Conservation (phyloP, 2,888 invertebrate genomes). For the Griposia aprilina region DNA sequence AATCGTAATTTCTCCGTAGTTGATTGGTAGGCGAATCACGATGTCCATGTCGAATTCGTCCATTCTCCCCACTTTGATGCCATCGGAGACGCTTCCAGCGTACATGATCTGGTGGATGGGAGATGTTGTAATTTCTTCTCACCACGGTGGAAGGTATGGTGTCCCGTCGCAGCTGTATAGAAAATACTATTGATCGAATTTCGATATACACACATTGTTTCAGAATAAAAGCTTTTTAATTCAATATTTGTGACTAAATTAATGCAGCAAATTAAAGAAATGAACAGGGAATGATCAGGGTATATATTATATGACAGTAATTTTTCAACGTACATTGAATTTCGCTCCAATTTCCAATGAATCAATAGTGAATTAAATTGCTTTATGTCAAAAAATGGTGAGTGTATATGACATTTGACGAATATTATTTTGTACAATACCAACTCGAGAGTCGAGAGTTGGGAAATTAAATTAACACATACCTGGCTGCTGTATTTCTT, state of each 20-base stretch:
- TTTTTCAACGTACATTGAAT: background rate
- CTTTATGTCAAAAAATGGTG: slow-evolving; percentile 1
- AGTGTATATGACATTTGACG: slow-evolving; percentile 14
- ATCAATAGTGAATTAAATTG: background rate
- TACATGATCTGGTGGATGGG: slow-evolving; percentile 77
- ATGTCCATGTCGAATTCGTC: slow-evolving; percentile 92
- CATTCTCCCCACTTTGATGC: slow-evolving; percentile 90
- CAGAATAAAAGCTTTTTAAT: slow-evolving; percentile 15
- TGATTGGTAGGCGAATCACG: slow-evolving; percentile 88
- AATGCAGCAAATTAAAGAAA: background rate
- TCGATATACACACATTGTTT: slow-evolving; percentile 30
- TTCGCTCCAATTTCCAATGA: background rate
- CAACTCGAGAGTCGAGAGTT: no score
- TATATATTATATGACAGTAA: background rate
- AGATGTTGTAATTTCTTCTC: background rate
- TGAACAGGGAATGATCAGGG: background rate
- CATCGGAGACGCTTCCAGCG: slow-evolving; percentile 91
- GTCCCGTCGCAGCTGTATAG: slow-evolving; percentile 11
- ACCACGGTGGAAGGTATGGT: background rate
- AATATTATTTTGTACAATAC: slow-evolving; percentile 31
- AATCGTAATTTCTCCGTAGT: slow-evolving; percentile 82
- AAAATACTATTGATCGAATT: slow-evolving; percentile 41
- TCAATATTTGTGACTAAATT: background rate
- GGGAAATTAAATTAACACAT: background rate
- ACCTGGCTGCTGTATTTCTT: slow-evolving; percentile 82